phyloP scores from a whole-genome alignment of 2,113 vertebrate genomes.

The Lagenorhynchus albirostris region DNA sequence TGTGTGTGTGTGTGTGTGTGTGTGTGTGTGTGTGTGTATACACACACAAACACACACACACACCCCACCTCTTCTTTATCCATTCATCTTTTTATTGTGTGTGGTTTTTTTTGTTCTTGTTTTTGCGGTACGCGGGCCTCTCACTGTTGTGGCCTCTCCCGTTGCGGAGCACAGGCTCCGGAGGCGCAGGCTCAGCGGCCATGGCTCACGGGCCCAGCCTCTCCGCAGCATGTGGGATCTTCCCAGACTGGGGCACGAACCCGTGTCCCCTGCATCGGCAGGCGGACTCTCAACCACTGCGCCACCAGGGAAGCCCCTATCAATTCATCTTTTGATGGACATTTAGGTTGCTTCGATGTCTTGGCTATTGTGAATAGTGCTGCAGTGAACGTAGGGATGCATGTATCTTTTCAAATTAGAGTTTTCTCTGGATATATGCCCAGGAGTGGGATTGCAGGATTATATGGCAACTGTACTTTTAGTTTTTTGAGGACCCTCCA shows the following conservation, averaged over 20 bases:
- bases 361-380: not conserved
- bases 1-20: not conserved
- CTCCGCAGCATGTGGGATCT: no score
- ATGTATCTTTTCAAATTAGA: not conserved
- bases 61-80: not conserved
- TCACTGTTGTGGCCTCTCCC: no score
- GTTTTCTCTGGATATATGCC: not conserved
- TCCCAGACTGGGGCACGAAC: no score
- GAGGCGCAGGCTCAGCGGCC: no score
- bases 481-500: not conserved
- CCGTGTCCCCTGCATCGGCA: no score
- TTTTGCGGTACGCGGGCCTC: no score
- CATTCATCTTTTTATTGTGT: not conserved
- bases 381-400: not conserved
- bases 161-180: no score
- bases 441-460: not conserved
- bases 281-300: no score
- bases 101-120: no score
- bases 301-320: not conserved
- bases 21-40: accelerated
- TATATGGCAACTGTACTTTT: not conserved
- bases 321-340: not conserved
- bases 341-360: not conserved
- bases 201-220: no score
- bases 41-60: no score